Conservation (phyloP, 2,797 vertebrate genomes). For the Melanotaenia maccullochi region DNA sequence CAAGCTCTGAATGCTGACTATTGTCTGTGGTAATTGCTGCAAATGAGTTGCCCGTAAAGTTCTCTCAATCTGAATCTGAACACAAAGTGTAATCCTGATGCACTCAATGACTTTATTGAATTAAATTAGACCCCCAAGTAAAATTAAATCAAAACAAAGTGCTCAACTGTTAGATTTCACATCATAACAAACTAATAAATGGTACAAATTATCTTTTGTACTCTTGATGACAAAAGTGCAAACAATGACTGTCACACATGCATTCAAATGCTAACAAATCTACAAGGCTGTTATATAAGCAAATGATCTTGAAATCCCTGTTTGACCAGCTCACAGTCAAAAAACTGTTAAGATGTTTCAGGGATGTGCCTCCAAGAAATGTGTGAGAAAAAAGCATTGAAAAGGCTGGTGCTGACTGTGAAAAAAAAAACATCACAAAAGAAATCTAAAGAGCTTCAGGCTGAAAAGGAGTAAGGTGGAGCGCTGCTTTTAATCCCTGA, state of each 20-base stretch:
- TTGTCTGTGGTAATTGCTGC: no score
- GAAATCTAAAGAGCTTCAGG: neutral
- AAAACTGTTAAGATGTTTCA: conserved; percentile 4
- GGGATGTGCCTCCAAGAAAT: neutral
- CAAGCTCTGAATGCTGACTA: no score
- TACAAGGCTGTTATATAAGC: neutral
- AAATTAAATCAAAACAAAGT: neutral
- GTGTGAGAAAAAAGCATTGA: neutral
- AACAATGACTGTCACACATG: neutral
- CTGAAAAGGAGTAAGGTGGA: neutral
- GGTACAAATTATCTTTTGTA: neutral
- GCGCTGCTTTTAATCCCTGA: neutral
- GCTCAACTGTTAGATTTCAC: neutral
- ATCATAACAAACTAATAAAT: neutral
- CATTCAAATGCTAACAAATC: neutral
- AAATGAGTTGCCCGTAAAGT: no score
- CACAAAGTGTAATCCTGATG: neutral
- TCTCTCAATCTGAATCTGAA: neutral
- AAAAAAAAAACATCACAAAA: neutral
- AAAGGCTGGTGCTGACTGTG: neutral
- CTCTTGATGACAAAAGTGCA: neutral
- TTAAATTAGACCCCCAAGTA: neutral
- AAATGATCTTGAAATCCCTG: neutral
- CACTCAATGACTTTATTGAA: neutral
- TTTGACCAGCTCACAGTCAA: neutral